Percentiles rank a stretch among this genome's conserved stretches.
These are phyloP conservation scores for Phlogophora meticulosa DNA, from an alignment of 2,888 invertebrate genomes.

Conservation along the genomic window DNA sequence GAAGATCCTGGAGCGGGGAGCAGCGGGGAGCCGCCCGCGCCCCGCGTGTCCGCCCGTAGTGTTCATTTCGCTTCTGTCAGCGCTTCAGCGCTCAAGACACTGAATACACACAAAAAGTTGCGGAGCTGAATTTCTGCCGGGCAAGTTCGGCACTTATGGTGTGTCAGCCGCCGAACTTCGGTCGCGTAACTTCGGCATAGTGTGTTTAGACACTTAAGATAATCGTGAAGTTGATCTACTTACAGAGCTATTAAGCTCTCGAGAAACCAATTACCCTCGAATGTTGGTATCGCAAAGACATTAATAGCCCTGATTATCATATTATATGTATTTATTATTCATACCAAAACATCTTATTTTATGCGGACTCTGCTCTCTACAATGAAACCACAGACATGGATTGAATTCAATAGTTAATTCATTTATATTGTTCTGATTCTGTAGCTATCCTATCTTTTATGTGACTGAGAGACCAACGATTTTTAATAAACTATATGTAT, in stretches of 20 bases:
- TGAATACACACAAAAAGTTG: no score
- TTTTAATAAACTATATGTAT: no score
- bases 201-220: no score
- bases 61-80: no score
- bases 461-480: background rate
- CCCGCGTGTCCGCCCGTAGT: no score
- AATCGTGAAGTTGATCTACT: conserved; percentile 32
- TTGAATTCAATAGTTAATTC: conserved; percentile 28
- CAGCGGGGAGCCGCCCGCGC: no score
- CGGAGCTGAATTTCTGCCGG: no score
- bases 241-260: conserved; percentile 18
- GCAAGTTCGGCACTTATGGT: no score
- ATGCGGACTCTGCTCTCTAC: conserved; percentile 21
- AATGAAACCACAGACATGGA: conserved; percentile 17
- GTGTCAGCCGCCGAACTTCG: no score
- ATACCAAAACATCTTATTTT: conserved; percentile 28
- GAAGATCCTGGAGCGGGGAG: no score
- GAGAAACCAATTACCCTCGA: conserved; percentile 35
- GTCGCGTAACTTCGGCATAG: no score
- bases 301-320: conserved; percentile 28
- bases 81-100: no score
- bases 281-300: conserved; percentile 36
- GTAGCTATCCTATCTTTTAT: background rate
- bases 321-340: conserved; percentile 44
- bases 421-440: background rate